Evolutionary conservation across 2,113 vertebrate species (phyloP).

Genomic region (Aphelocoma coerulescens): DNA sequence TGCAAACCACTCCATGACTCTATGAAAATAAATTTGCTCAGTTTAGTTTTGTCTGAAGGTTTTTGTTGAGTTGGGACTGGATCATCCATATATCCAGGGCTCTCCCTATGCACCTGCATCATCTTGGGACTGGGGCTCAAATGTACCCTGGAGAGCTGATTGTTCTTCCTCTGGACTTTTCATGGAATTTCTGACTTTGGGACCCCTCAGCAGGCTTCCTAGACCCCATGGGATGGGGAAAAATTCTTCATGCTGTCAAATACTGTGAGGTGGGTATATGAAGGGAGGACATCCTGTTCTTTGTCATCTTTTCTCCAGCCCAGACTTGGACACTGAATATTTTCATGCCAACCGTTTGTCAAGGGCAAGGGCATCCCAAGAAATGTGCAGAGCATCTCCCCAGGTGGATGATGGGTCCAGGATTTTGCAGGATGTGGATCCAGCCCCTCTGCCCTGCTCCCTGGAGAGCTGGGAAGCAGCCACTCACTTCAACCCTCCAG

Average conservation of each 20-base stretch:
- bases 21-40: background rate
- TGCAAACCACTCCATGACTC: background rate
- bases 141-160: background rate
- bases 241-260: background rate
- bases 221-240: background rate
- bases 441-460: background rate
- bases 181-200: background rate
- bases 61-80: background rate
- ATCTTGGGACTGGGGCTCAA: background rate
- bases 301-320: background rate
- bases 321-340: background rate
- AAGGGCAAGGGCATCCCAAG: background rate
- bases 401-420: rapidly evolving
- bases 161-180: background rate
- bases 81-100: background rate
- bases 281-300: background rate
- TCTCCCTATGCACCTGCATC: rapidly evolving
- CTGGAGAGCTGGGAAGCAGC: background rate
- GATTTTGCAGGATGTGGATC: background rate
- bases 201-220: background rate
- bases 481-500: rapidly evolving
- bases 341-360: background rate
- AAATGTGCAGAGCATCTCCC: background rate
- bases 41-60: background rate
- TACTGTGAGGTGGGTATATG: background rate